A percentile compares a stretch with the other conserved stretches of the same genome.
phyloP scores from a whole-genome alignment of 2,797 vertebrate genomes.

The Anniella stebbinsi region DNA sequence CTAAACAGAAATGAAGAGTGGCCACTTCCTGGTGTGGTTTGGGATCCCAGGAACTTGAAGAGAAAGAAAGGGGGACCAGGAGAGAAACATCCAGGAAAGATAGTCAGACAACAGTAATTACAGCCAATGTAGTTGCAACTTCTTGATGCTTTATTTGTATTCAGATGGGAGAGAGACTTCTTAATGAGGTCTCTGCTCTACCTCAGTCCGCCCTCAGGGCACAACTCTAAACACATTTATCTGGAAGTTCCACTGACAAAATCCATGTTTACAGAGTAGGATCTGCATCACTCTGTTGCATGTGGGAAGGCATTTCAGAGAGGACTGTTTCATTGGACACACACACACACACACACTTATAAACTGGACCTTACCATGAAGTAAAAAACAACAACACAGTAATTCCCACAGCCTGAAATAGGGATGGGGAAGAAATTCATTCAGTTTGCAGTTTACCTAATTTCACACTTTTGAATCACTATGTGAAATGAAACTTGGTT shows the following conservation, averaged over 20 bases:
- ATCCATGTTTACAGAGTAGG: background rate
- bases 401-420: too few species aligned
- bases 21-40: constrained; percentile 44
- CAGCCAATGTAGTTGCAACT: background rate
- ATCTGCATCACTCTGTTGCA: background rate
- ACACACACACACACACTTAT: background rate
- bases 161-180: background rate
- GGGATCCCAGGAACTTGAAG: background rate
- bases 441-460: too few species aligned
- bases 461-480: too few species aligned
- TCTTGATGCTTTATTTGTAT: background rate
- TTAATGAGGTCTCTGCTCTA: background rate
- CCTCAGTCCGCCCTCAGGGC: background rate
- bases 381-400: background rate
- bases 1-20: background rate
- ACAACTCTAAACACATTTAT: background rate
- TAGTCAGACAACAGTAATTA: fast-evolving
- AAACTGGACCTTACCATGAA: background rate
- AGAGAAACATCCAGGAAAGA: background rate
- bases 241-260: background rate
- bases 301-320: background rate
- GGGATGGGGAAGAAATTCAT: too few species aligned
- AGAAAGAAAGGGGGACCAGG: background rate
- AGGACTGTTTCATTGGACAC: background rate
- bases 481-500: too few species aligned